Evolutionary conservation across 2,888 invertebrate species (phyloP).

Genomic region (Scaptomyza tumidula): DNA sequence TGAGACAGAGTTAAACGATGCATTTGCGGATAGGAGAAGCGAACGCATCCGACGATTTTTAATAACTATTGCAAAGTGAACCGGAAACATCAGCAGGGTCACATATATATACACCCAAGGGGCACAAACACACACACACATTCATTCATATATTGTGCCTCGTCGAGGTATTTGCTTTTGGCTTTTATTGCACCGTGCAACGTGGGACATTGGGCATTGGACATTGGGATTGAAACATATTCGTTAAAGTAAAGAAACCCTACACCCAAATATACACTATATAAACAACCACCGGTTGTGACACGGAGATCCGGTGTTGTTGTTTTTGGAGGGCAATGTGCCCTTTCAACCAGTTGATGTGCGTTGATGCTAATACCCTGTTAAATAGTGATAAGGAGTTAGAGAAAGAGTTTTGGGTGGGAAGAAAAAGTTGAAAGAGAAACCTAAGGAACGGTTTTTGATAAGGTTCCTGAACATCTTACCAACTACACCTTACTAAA

Average conservation of each 20-base stretch:
- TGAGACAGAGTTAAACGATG: constrained; percentile 71
- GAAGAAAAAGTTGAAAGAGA: no score
- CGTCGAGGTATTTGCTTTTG: constrained; percentile 67
- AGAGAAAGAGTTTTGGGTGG: no score
- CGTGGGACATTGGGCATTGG: constrained; percentile 31
- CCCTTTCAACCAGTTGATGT: constrained; percentile 47
- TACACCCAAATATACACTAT: constrained; percentile 30
- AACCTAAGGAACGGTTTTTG: no score
- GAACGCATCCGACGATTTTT: constrained; percentile 57
- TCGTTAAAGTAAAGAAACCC: constrained; percentile 19
- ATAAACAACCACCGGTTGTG: constrained; percentile 51
- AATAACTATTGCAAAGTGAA: constrained; percentile 75
- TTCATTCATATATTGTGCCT: constrained; percentile 1
- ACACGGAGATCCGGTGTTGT: constrained; percentile 41
- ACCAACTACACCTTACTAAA: no score
- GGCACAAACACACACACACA: constrained; percentile 17
- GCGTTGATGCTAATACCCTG: constrained; percentile 11
- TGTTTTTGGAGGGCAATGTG: constrained; percentile 48
- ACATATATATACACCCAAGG: constrained; percentile 35
- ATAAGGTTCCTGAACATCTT: no score
- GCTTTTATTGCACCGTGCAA: constrained; percentile 70
- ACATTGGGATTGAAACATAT: constrained; percentile 27
- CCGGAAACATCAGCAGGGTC: constrained; percentile 67
- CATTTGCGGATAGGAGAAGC: constrained; percentile 42
- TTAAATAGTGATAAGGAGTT: no score